phyloP scores from a whole-genome alignment of 1,140 invertebrate genomes.

The Chironomus tepperi region DNA sequence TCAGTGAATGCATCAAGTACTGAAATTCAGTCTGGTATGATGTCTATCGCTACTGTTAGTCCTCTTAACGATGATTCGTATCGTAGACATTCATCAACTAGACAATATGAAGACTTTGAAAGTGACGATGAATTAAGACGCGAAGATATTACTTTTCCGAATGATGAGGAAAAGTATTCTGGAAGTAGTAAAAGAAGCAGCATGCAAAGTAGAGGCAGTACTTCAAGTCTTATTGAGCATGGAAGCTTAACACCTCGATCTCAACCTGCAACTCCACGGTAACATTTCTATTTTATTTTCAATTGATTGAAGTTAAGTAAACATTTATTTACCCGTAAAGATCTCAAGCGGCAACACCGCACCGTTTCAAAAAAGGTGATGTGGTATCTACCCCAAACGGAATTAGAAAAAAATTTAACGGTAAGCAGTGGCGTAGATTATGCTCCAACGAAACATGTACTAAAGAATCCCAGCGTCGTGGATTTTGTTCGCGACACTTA shows the following conservation, averaged over 20 bases:
- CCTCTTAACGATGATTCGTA: slow-evolving; percentile 15
- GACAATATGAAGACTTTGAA: slow-evolving; percentile 74
- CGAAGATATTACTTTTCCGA: slow-evolving; percentile 77
- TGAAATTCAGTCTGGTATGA: not conserved
- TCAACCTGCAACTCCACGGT: slow-evolving; percentile 79
- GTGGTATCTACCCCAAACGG: slow-evolving; percentile 93
- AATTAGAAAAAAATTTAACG: slow-evolving; percentile 98
- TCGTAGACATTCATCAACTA: slow-evolving; percentile 26
- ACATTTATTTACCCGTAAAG: too few species aligned
- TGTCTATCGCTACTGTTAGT: slow-evolving; percentile 24
- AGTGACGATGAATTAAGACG: slow-evolving; percentile 82
- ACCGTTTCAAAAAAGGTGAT: slow-evolving; percentile 98
- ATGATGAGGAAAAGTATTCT: slow-evolving; percentile 50
- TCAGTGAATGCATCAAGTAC: slow-evolving; percentile 16
- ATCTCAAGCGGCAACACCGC: slow-evolving; percentile 85
- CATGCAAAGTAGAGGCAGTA: slow-evolving; percentile 81
- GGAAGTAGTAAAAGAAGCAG: slow-evolving; percentile 81
- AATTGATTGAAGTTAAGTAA: too few species aligned
- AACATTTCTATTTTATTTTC: too few species aligned
- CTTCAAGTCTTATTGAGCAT: slow-evolving; percentile 70
- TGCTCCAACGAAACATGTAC: slow-evolving; percentile 84
- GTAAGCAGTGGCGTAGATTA: slow-evolving; percentile 95
- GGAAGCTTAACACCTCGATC: slow-evolving; percentile 74
- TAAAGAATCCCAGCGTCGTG: slow-evolving; percentile 95
- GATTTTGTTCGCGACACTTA: slow-evolving; percentile 92